Conservation (phyloP, 2,113 vertebrate species). For the Upupa epops region DNA sequence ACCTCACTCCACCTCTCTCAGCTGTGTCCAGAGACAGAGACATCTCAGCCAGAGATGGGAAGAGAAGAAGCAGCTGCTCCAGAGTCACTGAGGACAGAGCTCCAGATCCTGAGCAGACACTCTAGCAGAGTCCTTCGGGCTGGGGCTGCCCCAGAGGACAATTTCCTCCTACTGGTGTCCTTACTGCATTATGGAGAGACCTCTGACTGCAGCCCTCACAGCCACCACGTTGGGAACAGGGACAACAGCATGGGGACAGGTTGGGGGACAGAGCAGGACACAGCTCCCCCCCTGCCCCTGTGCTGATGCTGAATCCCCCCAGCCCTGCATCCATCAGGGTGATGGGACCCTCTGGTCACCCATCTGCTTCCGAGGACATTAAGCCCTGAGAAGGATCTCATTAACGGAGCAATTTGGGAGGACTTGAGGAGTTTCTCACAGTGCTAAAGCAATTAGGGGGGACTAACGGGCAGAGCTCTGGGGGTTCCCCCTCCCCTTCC, state of each 20-base stretch:
- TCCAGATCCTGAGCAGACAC: neutral
- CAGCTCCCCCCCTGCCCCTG: accelerated
- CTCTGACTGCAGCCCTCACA: neutral
- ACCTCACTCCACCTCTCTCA: neutral
- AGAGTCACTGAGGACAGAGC: neutral
- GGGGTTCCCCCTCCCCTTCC: neutral
- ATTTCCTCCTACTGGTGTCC: neutral
- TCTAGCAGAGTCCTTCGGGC: neutral
- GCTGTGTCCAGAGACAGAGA: neutral
- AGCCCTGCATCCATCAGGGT: neutral
- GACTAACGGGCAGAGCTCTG: neutral
- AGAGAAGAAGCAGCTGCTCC: neutral
- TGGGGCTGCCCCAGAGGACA: accelerated
- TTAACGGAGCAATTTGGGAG: neutral
- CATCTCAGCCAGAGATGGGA: neutral
- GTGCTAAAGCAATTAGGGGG: neutral
- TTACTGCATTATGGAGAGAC: neutral
- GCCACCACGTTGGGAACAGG: neutral
- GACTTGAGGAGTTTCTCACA: neutral
- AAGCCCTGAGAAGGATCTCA: neutral
- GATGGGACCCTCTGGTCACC: neutral
- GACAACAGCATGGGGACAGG: neutral
- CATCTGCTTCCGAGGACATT: neutral
- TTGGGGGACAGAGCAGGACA: neutral
- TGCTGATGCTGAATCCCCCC: neutral